Conservation (phyloP, 2,888 invertebrate species). For the Chrysodeixis includens region DNA sequence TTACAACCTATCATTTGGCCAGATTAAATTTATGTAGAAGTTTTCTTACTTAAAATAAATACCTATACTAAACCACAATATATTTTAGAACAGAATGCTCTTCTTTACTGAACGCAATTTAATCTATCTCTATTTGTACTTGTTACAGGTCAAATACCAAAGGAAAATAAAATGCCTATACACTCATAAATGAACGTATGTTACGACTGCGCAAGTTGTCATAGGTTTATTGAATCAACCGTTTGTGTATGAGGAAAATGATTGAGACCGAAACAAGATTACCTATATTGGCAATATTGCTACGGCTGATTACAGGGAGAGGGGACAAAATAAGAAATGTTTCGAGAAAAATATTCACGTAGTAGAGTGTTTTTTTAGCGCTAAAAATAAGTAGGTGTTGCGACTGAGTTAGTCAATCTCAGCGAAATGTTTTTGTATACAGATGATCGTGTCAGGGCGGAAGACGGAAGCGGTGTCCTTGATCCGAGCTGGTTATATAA, state of each 20-base stretch:
- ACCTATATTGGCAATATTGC: constrained; percentile 60
- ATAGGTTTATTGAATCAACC: constrained; percentile 57
- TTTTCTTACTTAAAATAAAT: too few relatives aligned
- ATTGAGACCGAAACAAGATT: constrained; percentile 60
- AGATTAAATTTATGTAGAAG: too few relatives aligned
- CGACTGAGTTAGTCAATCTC: constrained; percentile 43
- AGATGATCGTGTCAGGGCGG: constrained; percentile 46
- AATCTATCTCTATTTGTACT: not conserved
- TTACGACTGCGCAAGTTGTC: constrained; percentile 38
- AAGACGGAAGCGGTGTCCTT: constrained; percentile 69
- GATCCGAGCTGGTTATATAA: constrained; percentile 62
- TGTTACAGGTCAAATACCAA: constrained; percentile 19
- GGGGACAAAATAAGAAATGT: constrained; percentile 46
- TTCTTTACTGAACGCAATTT: too few relatives aligned
- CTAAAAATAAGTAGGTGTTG: constrained; percentile 48
- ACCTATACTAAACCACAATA: too few relatives aligned
- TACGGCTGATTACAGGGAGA: constrained; percentile 51
- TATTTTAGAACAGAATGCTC: too few relatives aligned
- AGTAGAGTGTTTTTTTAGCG: constrained; percentile 32
- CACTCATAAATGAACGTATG: not conserved
- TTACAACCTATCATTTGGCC: too few relatives aligned
- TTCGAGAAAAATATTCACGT: constrained; percentile 43
- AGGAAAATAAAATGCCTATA: constrained; percentile 28
- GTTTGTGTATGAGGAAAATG: constrained; percentile 50
- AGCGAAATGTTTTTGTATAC: constrained; percentile 46